Percentiles rank a stretch among this genome's conserved stretches.
These are phyloP conservation scores for Sepioteuthis lessoniana DNA, from an alignment of 2,888 invertebrate species.

Conservation along the genomic window DNA sequence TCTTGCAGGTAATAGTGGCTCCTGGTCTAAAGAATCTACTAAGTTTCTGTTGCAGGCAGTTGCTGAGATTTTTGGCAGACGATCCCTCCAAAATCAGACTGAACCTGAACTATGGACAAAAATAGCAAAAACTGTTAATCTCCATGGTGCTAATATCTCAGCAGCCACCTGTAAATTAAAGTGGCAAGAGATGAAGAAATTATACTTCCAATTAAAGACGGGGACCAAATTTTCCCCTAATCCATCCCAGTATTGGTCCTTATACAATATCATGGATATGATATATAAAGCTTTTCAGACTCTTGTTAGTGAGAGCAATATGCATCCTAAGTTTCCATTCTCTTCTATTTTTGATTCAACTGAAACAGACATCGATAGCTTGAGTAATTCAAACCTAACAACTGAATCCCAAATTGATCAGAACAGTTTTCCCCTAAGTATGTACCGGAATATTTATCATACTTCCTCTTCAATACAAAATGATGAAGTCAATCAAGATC, in stretches of 20 bases:
- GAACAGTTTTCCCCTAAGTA: neutral
- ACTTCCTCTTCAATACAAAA: neutral
- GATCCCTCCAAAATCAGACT: neutral
- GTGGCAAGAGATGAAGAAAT: constrained; percentile 38
- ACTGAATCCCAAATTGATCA: neutral
- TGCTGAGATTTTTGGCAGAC: neutral
- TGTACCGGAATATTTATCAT: neutral
- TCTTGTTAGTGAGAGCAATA: neutral
- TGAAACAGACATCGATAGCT: neutral
- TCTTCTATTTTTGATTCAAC: neutral
- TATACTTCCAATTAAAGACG: constrained; percentile 1
- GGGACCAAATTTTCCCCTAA: neutral
- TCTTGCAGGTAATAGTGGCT: neutral
- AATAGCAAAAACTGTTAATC: neutral
- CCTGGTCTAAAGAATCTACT: neutral
- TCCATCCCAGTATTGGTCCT: neutral
- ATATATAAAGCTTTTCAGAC: constrained; percentile 39
- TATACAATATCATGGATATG: constrained; percentile 35
- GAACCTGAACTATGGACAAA: constrained; percentile 34
- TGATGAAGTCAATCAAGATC: neutral
- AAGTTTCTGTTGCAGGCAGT: constrained; percentile 6
- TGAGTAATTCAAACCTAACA: neutral
- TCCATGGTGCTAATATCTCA: neutral
- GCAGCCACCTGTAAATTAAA: neutral
- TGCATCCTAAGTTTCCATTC: neutral